Percentiles rank a stretch among this genome's conserved stretches.
phyloP scores from a whole-genome alignment of 2,888 invertebrate species.

The Lasioglossum figueresi region DNA sequence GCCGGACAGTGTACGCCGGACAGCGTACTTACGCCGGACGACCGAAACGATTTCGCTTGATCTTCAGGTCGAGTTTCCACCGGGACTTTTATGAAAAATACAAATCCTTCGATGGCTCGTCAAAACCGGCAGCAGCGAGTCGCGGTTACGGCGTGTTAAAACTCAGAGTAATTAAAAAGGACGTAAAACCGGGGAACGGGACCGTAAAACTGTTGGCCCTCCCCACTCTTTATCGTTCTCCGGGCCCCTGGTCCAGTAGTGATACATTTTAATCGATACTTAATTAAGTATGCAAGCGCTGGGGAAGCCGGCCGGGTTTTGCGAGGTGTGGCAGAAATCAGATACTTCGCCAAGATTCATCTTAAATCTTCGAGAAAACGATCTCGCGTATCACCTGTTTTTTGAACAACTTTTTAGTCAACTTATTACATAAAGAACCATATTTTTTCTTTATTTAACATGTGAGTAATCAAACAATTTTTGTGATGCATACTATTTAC shows the following conservation, averaged over 20 bases:
- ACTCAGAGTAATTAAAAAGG: constrained; percentile 25
- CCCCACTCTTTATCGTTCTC: neutral
- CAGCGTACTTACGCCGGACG: neutral
- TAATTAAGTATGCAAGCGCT: constrained; percentile 34
- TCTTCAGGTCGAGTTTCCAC: neutral
- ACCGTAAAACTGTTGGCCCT: constrained; percentile 24
- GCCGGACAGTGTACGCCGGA: neutral
- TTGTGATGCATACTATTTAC: too few species aligned
- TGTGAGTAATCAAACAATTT: too few species aligned
- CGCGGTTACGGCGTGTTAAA: constrained; percentile 18
- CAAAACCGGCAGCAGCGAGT: neutral
- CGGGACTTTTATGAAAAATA: constrained; percentile 17
- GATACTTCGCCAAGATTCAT: neutral
- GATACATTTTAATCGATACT: constrained; percentile 39
- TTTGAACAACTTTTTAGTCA: neutral
- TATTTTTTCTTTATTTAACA: too few species aligned
- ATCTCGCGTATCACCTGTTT: neutral
- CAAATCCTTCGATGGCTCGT: constrained; percentile 24
- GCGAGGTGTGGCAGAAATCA: neutral
- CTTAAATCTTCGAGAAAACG: neutral
- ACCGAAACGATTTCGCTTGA: neutral
- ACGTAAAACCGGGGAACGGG: neutral
- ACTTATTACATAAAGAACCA: neutral
- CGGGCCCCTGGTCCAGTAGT: neutral
- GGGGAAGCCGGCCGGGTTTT: neutral